These are phyloP conservation scores for Pyrocephalus nanus DNA, from an alignment of 2,797 vertebrate genomes.

Conservation along the genomic window DNA sequence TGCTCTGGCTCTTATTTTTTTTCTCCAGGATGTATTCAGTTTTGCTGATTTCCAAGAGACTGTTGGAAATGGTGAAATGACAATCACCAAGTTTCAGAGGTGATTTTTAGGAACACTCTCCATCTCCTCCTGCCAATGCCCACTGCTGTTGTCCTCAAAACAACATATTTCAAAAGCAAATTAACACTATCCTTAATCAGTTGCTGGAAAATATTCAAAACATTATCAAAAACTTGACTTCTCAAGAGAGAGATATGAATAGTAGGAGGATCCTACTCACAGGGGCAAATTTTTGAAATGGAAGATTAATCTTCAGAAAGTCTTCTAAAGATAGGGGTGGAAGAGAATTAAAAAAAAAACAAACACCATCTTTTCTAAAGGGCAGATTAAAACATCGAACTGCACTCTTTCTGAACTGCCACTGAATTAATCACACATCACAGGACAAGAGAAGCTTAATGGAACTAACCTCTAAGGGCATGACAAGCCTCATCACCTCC, in stretches of 20 bases:
- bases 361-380: background rate
- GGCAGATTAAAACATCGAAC: background rate
- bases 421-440: background rate
- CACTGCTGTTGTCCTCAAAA: background rate
- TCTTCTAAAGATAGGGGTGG: background rate
- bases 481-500: background rate
- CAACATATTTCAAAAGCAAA: background rate
- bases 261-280: background rate
- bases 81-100: background rate
- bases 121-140: accelerated
- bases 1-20: background rate
- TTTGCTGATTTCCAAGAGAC: background rate
- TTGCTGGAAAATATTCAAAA: background rate
- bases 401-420: background rate
- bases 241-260: background rate
- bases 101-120: background rate
- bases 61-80: background rate
- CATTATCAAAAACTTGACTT: background rate
- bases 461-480: background rate
- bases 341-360: accelerated
- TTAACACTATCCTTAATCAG: background rate
- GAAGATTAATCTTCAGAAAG: background rate
- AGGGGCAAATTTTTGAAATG: background rate
- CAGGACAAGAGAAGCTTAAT: background rate
- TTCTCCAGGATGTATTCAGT: background rate